Evolutionary conservation across 2,888 invertebrate species (phyloP).

Genomic region (Latrodectus hesperus): DNA sequence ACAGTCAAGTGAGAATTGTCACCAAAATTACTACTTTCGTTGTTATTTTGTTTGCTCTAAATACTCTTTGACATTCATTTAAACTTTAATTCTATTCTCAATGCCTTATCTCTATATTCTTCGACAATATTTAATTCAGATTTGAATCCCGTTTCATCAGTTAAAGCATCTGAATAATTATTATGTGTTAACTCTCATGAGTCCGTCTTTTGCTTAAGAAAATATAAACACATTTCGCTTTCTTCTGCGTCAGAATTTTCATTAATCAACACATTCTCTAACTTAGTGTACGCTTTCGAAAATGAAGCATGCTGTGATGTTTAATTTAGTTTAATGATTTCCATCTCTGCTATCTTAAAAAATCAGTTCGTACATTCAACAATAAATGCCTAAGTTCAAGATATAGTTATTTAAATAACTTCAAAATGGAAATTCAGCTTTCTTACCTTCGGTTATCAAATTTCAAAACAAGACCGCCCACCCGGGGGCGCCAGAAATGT

Average conservation of each 20-base stretch:
- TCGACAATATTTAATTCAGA: slow-evolving; percentile 16
- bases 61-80: slow-evolving; percentile 1
- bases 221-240: slow-evolving; percentile 19
- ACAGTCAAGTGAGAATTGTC: background rate
- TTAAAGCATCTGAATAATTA: slow-evolving; percentile 10
- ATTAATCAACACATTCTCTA: background rate
- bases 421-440: slow-evolving; percentile 10
- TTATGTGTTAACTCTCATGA: slow-evolving; percentile 18
- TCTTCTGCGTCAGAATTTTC: background rate
- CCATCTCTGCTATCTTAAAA: slow-evolving; percentile 3
- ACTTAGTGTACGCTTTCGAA: slow-evolving; percentile 11
- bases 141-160: slow-evolving; percentile 13
- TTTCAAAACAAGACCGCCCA: background rate
- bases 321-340: slow-evolving; percentile 30
- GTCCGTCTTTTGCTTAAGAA: slow-evolving; percentile 19
- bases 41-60: background rate
- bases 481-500: background rate
- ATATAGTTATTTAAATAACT: slow-evolving; percentile 9
- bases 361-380: background rate
- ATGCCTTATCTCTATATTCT: slow-evolving; percentile 18
- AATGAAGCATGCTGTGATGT: slow-evolving; percentile 5
- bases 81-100: slow-evolving; percentile 3
- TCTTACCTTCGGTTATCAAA: background rate
- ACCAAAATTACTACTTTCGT: background rate
- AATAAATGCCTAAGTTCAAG: slow-evolving; percentile 1